These are phyloP conservation scores for Rotaria socialis DNA, from an alignment of 2,888 invertebrate species.

Conservation along the genomic window DNA sequence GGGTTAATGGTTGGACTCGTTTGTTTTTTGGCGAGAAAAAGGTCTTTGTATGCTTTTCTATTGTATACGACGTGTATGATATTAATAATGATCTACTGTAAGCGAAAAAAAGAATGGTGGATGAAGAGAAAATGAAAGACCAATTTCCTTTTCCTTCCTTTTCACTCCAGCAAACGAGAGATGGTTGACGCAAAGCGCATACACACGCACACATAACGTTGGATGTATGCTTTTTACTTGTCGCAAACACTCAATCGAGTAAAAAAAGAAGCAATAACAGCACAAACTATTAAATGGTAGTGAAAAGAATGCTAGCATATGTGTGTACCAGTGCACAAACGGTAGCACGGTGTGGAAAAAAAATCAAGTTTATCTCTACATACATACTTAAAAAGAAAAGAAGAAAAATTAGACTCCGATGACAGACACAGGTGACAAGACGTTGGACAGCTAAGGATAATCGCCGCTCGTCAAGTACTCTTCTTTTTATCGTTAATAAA, in stretches of 20 bases:
- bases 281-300: neutral
- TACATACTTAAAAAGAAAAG: too few species aligned
- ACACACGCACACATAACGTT: neutral
- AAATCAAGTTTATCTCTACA: neutral
- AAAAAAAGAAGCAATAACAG: conserved; percentile 7
- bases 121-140: neutral
- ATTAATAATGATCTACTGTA: neutral
- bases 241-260: conserved; percentile 11
- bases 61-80: neutral
- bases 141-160: conserved; percentile 3
- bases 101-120: neutral
- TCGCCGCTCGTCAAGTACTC: neutral
- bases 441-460: neutral
- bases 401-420: neutral
- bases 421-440: conserved; percentile 9
- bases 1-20: neutral
- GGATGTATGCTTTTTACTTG: conserved; percentile 18
- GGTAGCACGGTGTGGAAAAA: neutral
- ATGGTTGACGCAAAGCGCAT: neutral
- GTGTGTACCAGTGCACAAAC: neutral
- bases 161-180: neutral
- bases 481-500: neutral
- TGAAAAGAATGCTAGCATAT: neutral
- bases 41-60: neutral
- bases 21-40: neutral